A percentile compares a stretch with the other conserved stretches of the same genome.
phyloP scores from a whole-genome alignment of 1,140 invertebrate species.

The Potamilus streckersoni region DNA sequence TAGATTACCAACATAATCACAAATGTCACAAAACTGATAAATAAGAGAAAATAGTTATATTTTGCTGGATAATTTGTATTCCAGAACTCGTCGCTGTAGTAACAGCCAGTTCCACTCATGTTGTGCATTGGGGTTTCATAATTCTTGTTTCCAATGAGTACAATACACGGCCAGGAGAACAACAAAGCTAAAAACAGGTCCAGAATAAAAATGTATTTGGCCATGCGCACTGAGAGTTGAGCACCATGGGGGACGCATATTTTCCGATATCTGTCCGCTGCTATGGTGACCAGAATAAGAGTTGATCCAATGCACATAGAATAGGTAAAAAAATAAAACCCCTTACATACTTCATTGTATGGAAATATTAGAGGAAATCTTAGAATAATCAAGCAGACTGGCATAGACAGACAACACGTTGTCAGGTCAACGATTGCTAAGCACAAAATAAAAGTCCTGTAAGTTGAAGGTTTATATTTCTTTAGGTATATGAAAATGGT shows the following conservation, averaged over 20 bases:
- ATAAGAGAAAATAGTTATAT: too few relatives aligned
- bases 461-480: constrained; percentile 27
- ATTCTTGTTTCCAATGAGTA: too few relatives aligned
- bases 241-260: constrained; percentile 18
- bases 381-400: constrained; percentile 28
- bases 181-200: too few relatives aligned
- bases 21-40: too few relatives aligned
- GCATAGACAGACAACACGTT: constrained; percentile 19
- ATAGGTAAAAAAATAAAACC: constrained; percentile 17
- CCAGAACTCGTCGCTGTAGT: too few relatives aligned
- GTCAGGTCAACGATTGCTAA: constrained; percentile 24
- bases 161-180: too few relatives aligned
- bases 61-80: too few relatives aligned
- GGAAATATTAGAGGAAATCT: constrained; percentile 14
- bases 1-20: too few relatives aligned
- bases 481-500: constrained; percentile 29
- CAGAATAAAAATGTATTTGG: constrained; percentile 17
- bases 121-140: too few relatives aligned
- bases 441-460: constrained; percentile 27
- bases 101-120: too few relatives aligned
- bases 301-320: constrained; percentile 21
- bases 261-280: constrained; percentile 14
- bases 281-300: constrained; percentile 19
- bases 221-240: constrained; percentile 8
- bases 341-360: constrained; percentile 12